Conservation (phyloP, 2,888 invertebrate genomes). For the Amaurobius ferox region DNA sequence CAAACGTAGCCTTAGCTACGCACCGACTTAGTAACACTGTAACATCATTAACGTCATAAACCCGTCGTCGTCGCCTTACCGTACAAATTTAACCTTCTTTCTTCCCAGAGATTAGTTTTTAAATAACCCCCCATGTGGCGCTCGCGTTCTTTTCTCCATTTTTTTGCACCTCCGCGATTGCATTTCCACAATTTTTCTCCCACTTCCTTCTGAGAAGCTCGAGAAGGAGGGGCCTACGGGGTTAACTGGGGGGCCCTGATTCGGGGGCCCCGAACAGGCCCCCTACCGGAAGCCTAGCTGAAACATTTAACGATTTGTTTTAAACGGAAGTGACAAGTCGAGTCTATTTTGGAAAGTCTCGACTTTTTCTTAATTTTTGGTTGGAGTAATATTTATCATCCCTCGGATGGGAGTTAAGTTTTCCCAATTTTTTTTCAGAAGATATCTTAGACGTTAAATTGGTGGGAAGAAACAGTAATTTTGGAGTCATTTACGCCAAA, state of each 20-base stretch:
- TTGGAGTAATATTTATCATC: background rate
- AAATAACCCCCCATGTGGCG: conserved; percentile 51
- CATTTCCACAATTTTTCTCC: conserved; percentile 18
- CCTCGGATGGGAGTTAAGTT: background rate
- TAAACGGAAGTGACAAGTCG: conserved; percentile 67
- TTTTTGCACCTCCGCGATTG: conserved; percentile 23
- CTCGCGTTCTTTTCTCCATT: conserved; percentile 22
- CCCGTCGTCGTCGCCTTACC: background rate
- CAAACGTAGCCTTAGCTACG: background rate
- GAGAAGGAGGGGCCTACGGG: conserved; percentile 32
- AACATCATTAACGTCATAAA: conserved; percentile 23
- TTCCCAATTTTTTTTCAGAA: background rate
- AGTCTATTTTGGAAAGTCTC: conserved; percentile 59
- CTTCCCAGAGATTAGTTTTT: conserved; percentile 38
- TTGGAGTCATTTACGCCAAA: background rate
- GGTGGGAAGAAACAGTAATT: background rate
- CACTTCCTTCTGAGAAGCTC: conserved; percentile 20
- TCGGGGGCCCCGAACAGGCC: conserved; percentile 14
- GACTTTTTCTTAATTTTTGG: conserved; percentile 6
- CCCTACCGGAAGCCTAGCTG: conserved; percentile 61
- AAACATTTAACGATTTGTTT: conserved; percentile 72
- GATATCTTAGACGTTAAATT: background rate
- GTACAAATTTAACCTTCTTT: conserved; percentile 18
- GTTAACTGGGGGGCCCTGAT: conserved; percentile 29
- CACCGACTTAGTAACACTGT: background rate